Percentiles rank a stretch among this genome's conserved stretches.
Conservation (phyloP, 2,797 vertebrate genomes). For the Pagetopsis macropterus region DNA sequence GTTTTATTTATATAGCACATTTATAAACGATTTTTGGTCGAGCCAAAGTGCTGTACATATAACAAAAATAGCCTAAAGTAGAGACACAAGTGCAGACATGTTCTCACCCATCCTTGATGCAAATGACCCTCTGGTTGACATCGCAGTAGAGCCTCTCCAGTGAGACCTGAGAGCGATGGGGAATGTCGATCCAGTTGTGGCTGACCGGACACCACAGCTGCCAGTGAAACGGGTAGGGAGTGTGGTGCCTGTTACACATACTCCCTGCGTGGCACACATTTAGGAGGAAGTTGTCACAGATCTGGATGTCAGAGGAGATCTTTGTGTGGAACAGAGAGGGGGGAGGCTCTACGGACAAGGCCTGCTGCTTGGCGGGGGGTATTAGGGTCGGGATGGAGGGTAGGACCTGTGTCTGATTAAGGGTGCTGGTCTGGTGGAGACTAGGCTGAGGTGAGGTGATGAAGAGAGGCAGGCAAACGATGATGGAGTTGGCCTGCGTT, state of each 20-base stretch:
- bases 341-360: accelerated
- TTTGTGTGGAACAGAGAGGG: constrained; percentile 46
- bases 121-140: not conserved
- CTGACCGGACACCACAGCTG: constrained; percentile 47
- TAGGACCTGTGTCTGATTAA: not conserved
- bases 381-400: not conserved
- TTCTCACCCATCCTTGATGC: constrained; percentile 60
- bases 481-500: not conserved
- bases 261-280: not conserved
- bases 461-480: constrained; percentile 37
- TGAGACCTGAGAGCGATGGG: constrained; percentile 42
- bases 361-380: not conserved
- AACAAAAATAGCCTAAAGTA: too few species aligned
- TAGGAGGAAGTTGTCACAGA: constrained; percentile 74
- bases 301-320: constrained; percentile 10
- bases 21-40: too few species aligned
- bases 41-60: too few species aligned
- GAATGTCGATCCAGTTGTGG: constrained; percentile 58
- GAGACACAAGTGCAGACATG: too few species aligned
- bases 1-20: too few species aligned
- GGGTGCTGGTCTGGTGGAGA: not conserved
- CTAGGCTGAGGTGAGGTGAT: constrained; percentile 19
- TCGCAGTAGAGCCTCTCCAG: constrained; percentile 70
- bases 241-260: constrained; percentile 71
- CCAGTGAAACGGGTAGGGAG: constrained; percentile 74